These are phyloP conservation scores for Drosophila mettleri DNA, from an alignment of 2,888 invertebrate genomes.

Conservation along the genomic window DNA sequence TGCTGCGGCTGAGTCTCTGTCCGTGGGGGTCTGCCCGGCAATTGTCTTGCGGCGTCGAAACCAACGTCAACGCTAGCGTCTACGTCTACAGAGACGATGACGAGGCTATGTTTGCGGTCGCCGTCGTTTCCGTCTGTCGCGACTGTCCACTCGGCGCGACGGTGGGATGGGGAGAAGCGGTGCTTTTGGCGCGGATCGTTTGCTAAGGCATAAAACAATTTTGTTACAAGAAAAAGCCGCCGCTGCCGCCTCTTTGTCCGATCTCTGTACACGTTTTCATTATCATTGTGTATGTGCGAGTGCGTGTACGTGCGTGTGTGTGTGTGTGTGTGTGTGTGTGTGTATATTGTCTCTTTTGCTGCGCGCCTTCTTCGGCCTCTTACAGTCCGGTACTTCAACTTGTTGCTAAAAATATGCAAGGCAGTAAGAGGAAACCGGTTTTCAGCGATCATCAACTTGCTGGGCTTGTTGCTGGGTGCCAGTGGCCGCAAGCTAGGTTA, in stretches of 20 bases:
- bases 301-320: conserved; percentile 7
- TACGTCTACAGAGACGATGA: conserved; percentile 37
- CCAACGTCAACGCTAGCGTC: conserved; percentile 38
- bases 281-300: conserved; percentile 40
- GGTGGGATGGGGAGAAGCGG: conserved; percentile 20
- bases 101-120: conserved; percentile 63
- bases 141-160: conserved; percentile 6
- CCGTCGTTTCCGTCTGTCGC: conserved; percentile 41
- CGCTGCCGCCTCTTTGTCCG: conserved; percentile 54
- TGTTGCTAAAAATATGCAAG: conserved; percentile 79
- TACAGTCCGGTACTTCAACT: conserved; percentile 60
- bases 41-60: conserved; percentile 65
- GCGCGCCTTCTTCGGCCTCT: conserved; percentile 26
- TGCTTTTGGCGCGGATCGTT: conserved; percentile 61
- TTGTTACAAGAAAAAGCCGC: conserved; percentile 70
- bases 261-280: conserved; percentile 67
- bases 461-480: conserved; percentile 74
- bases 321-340: conserved; percentile 11
- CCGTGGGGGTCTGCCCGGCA: conserved; percentile 64
- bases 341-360: conserved; percentile 3
- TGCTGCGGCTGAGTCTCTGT: conserved; percentile 21
- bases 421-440: conserved; percentile 76
- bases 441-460: conserved; percentile 50
- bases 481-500: conserved; percentile 44
- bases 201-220: conserved; percentile 62